Evolutionary conservation across 2,888 invertebrate genomes (phyloP).

Genomic region (Pyrochroa serraticornis): DNA sequence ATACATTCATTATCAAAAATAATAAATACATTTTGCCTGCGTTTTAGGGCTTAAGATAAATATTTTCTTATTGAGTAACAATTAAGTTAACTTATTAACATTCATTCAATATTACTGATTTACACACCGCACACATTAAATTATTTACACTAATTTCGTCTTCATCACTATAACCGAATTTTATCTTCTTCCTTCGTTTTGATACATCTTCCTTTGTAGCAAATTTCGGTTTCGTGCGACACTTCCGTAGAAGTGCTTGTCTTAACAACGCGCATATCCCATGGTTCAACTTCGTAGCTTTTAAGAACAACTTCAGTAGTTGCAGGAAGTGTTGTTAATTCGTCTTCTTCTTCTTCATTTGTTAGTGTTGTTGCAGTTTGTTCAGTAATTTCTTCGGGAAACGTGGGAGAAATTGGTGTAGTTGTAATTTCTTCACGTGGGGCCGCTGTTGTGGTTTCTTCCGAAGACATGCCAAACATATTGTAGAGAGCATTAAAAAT

Average conservation of each 20-base stretch:
- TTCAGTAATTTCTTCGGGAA: constrained; percentile 46
- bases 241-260: constrained; percentile 83
- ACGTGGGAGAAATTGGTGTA: constrained; percentile 40
- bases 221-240: constrained; percentile 87
- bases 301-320: constrained; percentile 47
- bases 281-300: constrained; percentile 53
- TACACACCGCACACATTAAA: constrained; percentile 14
- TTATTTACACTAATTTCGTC: constrained; percentile 22
- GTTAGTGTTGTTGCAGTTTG: constrained; percentile 28
- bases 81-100: constrained; percentile 3
- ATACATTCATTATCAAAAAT: constrained; percentile 16
- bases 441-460: constrained; percentile 12
- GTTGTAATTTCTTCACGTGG: constrained; percentile 30
- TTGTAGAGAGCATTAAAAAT: constrained; percentile 52
- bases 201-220: constrained; percentile 83
- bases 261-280: constrained; percentile 65
- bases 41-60: too few relatives aligned
- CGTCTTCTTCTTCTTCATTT: constrained; percentile 35
- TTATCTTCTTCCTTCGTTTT: constrained; percentile 60
- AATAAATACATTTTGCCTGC: constrained; percentile 21
- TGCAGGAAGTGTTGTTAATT: constrained; percentile 38
- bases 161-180: constrained; percentile 24
- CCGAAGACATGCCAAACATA: constrained; percentile 51
- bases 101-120: constrained; percentile 16
- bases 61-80: constrained; percentile 3